These are phyloP conservation scores for Cyprinodon tularosa DNA, from an alignment of 2,113 vertebrate genomes.

Conservation along the genomic window DNA sequence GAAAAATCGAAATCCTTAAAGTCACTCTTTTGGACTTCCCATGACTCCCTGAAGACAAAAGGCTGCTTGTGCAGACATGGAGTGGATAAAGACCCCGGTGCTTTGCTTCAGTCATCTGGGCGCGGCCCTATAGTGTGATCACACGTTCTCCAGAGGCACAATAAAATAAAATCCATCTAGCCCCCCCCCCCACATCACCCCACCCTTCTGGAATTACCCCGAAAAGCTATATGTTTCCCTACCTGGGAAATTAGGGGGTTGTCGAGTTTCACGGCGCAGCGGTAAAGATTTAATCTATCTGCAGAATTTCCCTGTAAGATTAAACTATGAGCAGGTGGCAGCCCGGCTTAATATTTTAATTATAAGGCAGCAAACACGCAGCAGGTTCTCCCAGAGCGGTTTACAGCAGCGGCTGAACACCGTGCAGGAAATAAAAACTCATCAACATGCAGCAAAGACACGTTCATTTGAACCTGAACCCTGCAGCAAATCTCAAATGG, in stretches of 20 bases:
- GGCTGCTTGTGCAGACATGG: conserved; percentile 59
- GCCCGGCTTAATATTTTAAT: conserved; percentile 48
- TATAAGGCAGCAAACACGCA: conserved; percentile 38
- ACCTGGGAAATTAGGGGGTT: conserved; percentile 31
- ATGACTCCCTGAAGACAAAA: conserved; percentile 70
- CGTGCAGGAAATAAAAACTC: conserved; percentile 14
- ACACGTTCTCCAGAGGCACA: conserved; percentile 48
- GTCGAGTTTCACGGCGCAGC: conserved; percentile 22
- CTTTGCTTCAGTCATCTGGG: conserved; percentile 58
- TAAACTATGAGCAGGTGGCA: conserved; percentile 45
- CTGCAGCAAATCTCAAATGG: neutral
- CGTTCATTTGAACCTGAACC: conserved; percentile 3
- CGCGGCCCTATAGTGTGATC: conserved; percentile 45
- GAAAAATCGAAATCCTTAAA: conserved; percentile 60
- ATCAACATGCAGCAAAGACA: neutral
- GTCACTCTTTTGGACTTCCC: conserved; percentile 64
- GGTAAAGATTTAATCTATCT: conserved; percentile 21
- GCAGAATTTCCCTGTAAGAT: conserved; percentile 29
- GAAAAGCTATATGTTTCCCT: conserved; percentile 32
- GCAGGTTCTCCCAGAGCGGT: conserved; percentile 38
- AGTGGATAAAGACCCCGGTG: conserved; percentile 51
- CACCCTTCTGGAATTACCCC: conserved; percentile 42
- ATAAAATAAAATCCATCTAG: conserved; percentile 35
- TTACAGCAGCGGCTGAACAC: conserved; percentile 18
- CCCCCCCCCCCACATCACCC: neutral